phyloP scores from a whole-genome alignment of 92 coral and sea anemone genomes.

The Phenganax subtilis region DNA sequence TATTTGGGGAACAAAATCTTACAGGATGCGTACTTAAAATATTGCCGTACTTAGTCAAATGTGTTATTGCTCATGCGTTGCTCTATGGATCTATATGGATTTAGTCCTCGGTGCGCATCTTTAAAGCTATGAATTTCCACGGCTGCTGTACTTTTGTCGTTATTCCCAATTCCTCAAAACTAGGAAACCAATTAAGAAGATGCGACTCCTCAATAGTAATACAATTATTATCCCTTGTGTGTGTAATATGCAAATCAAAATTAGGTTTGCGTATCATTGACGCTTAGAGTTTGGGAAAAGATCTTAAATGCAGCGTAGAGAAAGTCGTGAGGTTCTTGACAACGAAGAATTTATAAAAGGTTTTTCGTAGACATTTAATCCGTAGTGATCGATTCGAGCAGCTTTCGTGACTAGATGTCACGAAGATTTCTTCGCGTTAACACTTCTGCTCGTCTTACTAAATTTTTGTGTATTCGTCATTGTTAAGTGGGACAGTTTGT shows the following conservation, averaged over 20 bases:
- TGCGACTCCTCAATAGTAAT: neutral
- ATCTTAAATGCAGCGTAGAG: neutral
- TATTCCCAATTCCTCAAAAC: neutral
- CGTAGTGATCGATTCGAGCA: slow-evolving; percentile 12
- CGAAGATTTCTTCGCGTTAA: slow-evolving; percentile 29
- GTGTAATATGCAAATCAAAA: neutral
- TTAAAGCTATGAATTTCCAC: neutral
- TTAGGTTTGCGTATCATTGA: neutral
- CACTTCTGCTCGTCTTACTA: slow-evolving; percentile 6
- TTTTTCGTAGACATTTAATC: neutral
- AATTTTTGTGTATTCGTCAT: neutral
- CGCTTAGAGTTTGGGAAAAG: neutral
- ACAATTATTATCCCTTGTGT: neutral
- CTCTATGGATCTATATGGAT: neutral
- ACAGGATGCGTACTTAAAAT: too few species aligned
- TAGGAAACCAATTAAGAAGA: neutral
- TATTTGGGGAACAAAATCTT: too few species aligned
- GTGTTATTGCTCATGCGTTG: neutral
- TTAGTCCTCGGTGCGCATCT: neutral
- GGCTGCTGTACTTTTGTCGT: neutral
- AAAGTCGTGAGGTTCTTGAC: slow-evolving; percentile 4
- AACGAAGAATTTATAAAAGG: neutral
- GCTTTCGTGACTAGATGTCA: slow-evolving; percentile 27
- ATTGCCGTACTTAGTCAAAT: too few species aligned
- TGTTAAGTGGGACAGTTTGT: slow-evolving; percentile 15